phyloP scores from a whole-genome alignment of 2,888 invertebrate species.

The Drosophila neutralis region DNA sequence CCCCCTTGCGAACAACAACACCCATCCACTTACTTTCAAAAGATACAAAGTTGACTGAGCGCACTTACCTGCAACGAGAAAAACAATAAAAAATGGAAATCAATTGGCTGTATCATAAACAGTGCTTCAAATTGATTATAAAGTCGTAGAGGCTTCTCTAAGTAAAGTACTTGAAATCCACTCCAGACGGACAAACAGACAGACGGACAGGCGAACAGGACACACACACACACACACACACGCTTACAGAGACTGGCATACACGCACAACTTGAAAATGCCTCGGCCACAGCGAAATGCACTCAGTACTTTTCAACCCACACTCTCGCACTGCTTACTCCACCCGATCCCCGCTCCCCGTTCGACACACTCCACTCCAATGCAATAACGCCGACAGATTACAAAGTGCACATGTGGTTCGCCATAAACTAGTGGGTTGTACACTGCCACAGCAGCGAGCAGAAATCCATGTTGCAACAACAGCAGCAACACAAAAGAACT shows the following conservation, averaged over 20 bases:
- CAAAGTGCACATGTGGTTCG: conserved; percentile 80
- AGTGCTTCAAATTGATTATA: conserved; percentile 56
- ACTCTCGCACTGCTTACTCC: not conserved
- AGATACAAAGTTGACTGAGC: conserved; percentile 46
- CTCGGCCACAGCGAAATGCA: conserved; percentile 64
- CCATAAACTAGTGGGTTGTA: conserved; percentile 72
- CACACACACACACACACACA: not conserved
- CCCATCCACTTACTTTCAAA: conserved; percentile 41
- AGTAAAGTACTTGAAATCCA: conserved; percentile 50
- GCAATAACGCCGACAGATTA: conserved; percentile 81
- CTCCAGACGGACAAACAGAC: conserved; percentile 24
- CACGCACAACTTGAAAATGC: conserved; percentile 44
- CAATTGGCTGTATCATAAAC: conserved; percentile 62
- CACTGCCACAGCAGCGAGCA: conserved; percentile 51
- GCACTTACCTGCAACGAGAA: conserved; percentile 59
- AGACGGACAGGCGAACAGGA: conserved; percentile 15
- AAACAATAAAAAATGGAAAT: conserved; percentile 56
- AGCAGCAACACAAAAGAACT: conserved; percentile 21
- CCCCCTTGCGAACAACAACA: too few species aligned
- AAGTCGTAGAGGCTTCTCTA: conserved; percentile 43
- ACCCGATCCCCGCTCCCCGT: not conserved
- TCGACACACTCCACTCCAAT: conserved; percentile 32
- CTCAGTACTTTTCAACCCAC: conserved; percentile 48
- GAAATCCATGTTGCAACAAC: conserved; percentile 72
- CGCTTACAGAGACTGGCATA: not conserved